These are phyloP conservation scores for Fulmarus glacialis DNA, from an alignment of 2,113 vertebrate genomes.

Conservation along the genomic window DNA sequence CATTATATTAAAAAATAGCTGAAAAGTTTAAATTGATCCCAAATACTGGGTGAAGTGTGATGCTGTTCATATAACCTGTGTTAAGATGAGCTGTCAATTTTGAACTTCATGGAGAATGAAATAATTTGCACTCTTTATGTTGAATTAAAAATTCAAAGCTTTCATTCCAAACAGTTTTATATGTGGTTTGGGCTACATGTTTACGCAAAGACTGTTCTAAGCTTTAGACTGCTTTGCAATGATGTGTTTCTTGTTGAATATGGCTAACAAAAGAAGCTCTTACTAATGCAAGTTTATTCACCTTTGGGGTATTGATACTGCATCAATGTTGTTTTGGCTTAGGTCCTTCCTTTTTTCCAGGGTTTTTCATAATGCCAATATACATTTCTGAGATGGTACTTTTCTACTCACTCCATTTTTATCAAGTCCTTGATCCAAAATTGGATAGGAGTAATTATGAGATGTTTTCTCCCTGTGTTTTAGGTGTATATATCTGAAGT, in stretches of 20 bases:
- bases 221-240: neutral
- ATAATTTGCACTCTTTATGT: neutral
- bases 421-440: neutral
- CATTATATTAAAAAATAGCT: neutral
- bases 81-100: neutral
- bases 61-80: neutral
- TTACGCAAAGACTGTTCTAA: neutral
- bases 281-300: neutral
- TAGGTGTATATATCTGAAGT: constrained; percentile 94
- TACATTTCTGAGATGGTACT: neutral
- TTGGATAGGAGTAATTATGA: neutral
- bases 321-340: neutral
- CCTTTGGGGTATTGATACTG: neutral
- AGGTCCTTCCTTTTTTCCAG: neutral
- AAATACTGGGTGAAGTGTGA: neutral
- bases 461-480: neutral
- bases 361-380: neutral
- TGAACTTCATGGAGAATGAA: neutral
- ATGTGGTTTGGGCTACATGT: neutral
- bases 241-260: neutral
- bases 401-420: neutral
- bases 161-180: neutral
- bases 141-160: neutral
- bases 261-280: neutral
- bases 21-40: neutral